These are phyloP conservation scores for Cygnus atratus DNA, from an alignment of 2,113 vertebrate genomes.

Conservation along the genomic window DNA sequence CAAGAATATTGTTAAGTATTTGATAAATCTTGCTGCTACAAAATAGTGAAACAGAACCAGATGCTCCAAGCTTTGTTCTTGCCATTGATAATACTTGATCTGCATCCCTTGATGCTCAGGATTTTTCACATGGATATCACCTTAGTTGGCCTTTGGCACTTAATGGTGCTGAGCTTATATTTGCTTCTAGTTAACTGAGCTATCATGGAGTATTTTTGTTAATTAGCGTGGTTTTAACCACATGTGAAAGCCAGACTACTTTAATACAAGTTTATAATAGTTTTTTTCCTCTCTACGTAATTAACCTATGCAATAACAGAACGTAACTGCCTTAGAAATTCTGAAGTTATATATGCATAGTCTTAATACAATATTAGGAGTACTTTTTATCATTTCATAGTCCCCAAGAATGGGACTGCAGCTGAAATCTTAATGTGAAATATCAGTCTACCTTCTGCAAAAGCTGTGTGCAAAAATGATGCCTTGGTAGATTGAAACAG, in stretches of 20 bases:
- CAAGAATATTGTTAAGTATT: neutral
- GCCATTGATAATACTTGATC: neutral
- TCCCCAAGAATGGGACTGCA: neutral
- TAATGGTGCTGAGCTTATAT: neutral
- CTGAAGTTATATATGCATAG: neutral
- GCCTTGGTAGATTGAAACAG: neutral
- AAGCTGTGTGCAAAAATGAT: neutral
- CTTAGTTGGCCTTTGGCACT: neutral
- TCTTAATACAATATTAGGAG: neutral
- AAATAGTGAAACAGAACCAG: neutral
- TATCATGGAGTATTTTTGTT: neutral
- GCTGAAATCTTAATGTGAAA: neutral
- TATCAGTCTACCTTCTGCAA: neutral
- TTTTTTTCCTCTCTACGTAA: neutral
- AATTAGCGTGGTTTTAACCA: conserved; percentile 24
- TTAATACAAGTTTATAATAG: neutral
- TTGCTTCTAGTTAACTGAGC: neutral
- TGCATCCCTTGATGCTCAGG: neutral
- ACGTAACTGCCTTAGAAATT: neutral
- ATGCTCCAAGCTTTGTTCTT: neutral
- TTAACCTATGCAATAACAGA: neutral
- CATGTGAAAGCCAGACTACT: neutral
- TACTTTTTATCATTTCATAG: neutral
- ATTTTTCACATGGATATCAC: neutral
- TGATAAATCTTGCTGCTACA: conserved; percentile 6